Evolutionary conservation across 2,797 vertebrate genomes (phyloP).

Genomic region (Myripristis murdjan): DNA sequence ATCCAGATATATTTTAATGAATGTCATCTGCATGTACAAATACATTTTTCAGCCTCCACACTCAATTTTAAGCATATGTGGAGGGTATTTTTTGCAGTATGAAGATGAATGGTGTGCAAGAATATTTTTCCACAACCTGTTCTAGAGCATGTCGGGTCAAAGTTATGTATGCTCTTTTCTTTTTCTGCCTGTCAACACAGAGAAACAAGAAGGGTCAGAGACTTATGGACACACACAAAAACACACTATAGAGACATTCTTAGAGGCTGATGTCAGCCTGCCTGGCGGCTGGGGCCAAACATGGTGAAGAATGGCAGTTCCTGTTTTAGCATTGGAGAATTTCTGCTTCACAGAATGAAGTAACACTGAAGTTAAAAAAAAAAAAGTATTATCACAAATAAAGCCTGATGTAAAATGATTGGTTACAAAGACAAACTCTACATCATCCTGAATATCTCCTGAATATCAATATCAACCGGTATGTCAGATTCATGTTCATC

Average conservation of each 20-base stretch:
- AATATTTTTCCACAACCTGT: constrained; percentile 8
- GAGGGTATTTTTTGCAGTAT: too few species aligned
- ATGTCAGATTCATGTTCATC: too few species aligned
- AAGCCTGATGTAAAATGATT: too few species aligned
- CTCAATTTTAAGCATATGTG: too few species aligned
- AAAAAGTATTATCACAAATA: too few species aligned
- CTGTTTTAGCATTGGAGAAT: not conserved
- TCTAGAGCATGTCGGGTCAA: not conserved
- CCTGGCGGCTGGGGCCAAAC: constrained; percentile 13
- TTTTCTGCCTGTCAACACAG: constrained; percentile 30
- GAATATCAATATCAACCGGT: too few species aligned
- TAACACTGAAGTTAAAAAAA: not conserved
- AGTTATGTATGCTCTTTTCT: not conserved
- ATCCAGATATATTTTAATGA: too few species aligned
- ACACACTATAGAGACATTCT: constrained; percentile 31
- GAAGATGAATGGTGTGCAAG: not conserved
- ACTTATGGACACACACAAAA: constrained; percentile 37
- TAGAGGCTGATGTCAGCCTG: constrained; percentile 24
- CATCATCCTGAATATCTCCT: too few species aligned
- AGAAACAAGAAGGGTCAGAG: constrained; percentile 48
- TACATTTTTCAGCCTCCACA: too few species aligned
- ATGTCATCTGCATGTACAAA: too few species aligned
- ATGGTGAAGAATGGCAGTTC: constrained; percentile 5
- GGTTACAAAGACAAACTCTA: too few species aligned
- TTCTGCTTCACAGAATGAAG: constrained; percentile 7